These are phyloP conservation scores for Mnemiopsis leidyi DNA, from an alignment of 37 sponge, comb jelly and placozoan species.

Conservation along the genomic window DNA sequence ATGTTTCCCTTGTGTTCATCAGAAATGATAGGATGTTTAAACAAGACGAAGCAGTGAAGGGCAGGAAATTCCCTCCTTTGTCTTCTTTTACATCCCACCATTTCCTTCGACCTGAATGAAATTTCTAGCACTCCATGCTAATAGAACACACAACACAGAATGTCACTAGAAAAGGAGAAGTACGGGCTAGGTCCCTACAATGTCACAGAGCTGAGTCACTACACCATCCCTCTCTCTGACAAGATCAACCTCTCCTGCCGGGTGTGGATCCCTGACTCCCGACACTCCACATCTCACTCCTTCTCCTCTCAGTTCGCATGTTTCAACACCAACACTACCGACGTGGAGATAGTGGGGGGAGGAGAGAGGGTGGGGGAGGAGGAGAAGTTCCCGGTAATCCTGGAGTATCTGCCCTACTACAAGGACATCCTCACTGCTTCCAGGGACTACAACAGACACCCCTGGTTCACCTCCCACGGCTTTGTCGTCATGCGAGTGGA, in stretches of 20 bases:
- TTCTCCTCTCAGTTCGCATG: background rate
- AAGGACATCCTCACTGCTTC: slow-evolving; percentile 32
- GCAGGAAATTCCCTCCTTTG: too few relatives aligned
- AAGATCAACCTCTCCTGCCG: background rate
- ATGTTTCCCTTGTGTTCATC: too few relatives aligned
- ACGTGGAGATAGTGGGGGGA: background rate
- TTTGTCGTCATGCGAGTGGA: slow-evolving; percentile 39
- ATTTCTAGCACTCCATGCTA: too few relatives aligned
- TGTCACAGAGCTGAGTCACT: slow-evolving; percentile 16
- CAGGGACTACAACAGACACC: slow-evolving; percentile 21
- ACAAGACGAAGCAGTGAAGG: too few relatives aligned
- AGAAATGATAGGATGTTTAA: too few relatives aligned
- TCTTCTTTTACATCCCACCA: too few relatives aligned
- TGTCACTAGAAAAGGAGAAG: background rate
- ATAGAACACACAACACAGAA: too few relatives aligned
- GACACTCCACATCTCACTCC: background rate
- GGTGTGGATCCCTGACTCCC: slow-evolving; percentile 20
- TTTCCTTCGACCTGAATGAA: too few relatives aligned
- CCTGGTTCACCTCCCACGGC: slow-evolving; percentile 63
- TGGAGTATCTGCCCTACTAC: slow-evolving; percentile 59
- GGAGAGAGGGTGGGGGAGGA: background rate
- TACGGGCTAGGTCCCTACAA: slow-evolving; percentile 26
- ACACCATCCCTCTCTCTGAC: background rate
- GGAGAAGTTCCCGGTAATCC: slow-evolving; percentile 51
- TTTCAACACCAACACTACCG: background rate